Conservation (phyloP, 2,113 vertebrate genomes). For the Chloropsis hardwickii region DNA sequence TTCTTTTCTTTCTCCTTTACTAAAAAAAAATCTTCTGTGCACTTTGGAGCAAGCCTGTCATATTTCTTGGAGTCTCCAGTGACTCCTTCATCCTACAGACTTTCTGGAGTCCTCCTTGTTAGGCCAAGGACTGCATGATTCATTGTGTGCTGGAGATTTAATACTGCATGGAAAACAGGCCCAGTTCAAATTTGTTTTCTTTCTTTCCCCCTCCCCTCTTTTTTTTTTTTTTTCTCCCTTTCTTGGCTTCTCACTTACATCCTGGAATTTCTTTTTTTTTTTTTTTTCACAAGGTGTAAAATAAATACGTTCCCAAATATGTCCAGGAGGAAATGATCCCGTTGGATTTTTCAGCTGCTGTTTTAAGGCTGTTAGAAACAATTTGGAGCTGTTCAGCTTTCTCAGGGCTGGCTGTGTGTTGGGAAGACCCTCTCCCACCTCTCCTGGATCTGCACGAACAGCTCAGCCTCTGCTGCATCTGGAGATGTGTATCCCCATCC, state of each 20-base stretch:
- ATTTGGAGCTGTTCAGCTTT: not conserved
- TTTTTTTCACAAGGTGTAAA: not conserved
- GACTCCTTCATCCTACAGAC: slow-evolving; percentile 53
- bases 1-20: not conserved
- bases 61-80: slow-evolving; percentile 37
- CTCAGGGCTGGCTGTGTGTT: not conserved
- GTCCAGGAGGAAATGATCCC: slow-evolving; percentile 36
- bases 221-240: not conserved
- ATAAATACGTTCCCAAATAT: slow-evolving; percentile 40
- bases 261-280: not conserved
- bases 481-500: accelerated
- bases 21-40: not conserved
- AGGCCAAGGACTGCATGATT: slow-evolving; percentile 12
- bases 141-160: slow-evolving; percentile 58
- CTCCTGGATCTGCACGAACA: accelerated
- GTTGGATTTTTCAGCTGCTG: not conserved
- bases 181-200: slow-evolving; percentile 54
- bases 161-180: slow-evolving; percentile 43
- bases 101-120: slow-evolving; percentile 61
- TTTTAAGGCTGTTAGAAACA: not conserved
- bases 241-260: not conserved
- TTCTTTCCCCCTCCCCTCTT: not conserved
- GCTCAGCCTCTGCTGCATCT: not conserved
- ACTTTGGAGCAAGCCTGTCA: not conserved
- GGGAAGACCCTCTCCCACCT: not conserved